A percentile compares a stretch with the other conserved stretches of the same genome.
phyloP scores from a whole-genome alignment of 2,113 vertebrate species.

The Protobothrops flavoviridis region DNA sequence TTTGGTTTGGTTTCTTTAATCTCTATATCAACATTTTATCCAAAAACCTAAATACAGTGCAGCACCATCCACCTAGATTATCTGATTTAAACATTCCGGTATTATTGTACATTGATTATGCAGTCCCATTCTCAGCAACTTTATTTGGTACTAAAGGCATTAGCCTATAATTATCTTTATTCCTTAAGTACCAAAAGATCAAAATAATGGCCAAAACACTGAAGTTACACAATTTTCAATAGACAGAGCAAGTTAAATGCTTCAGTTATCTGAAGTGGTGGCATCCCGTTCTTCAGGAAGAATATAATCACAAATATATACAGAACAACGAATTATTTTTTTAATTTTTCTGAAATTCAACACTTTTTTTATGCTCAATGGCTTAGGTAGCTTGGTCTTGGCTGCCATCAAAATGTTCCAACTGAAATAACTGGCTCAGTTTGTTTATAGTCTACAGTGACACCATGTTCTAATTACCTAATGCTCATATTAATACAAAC shows the following conservation, averaged over 20 bases:
- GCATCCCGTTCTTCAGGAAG: not conserved
- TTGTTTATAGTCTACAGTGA: not conserved
- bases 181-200: not conserved
- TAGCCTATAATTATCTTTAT: not conserved
- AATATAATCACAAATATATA: not conserved
- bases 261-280: not conserved
- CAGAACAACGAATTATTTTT: not conserved
- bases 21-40: not conserved
- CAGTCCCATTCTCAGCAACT: not conserved
- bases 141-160: not conserved
- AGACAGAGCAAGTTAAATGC: not conserved
- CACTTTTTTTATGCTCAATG: not conserved
- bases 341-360: not conserved
- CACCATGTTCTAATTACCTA: not conserved
- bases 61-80: not conserved
- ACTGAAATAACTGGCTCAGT: not conserved
- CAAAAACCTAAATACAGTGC: not conserved
- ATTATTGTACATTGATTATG: not conserved
- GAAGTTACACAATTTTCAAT: not conserved
- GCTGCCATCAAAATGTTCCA: not conserved
- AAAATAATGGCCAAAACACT: not conserved
- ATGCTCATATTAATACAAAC: not conserved
- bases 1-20: not conserved
- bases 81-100: not conserved
- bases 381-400: not conserved